Evolutionary conservation across 2,113 vertebrate genomes (phyloP), one percentile per base, ranked within the genome.

Genomic region (Heliornis fulica): DNA sequence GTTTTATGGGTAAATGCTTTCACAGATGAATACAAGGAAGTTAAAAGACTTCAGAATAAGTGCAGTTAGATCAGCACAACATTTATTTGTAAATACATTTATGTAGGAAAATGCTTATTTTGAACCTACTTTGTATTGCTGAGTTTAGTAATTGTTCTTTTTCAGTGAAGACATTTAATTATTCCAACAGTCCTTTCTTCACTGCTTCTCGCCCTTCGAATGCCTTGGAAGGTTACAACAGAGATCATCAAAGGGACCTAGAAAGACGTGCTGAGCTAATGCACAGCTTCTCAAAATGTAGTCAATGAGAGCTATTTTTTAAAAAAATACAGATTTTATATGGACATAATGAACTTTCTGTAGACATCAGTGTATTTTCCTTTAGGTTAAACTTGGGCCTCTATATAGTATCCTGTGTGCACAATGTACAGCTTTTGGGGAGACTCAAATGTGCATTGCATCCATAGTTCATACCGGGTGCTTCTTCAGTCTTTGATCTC

Each of bases 1-100:
- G 77, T 95, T 96, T 71, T 15, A 43, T 95, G 63, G 84, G 60
- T 94, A 93, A 94, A 97, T 86, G 75, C 76, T 92, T 96, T 96
- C 64, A 60, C 38, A 89, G 91, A 95, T 89, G 81, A 96, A 89
- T 82, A 87, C n/a, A 64, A 56, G 46, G 48, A 87, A 70, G 70
- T 86, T 87, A 83, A 81, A 87, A 72, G 32, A 48, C 68, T 96
- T 95, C 75, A 86, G 69, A 96, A 87, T 83, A 95, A 96, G 60
- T 56, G 41, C 85, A 64, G 78, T 68, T 85, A 81, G 83, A 94
- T 78, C 36, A 70, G n/a, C 65, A 78, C 40, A 71, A 51, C 11
- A 28, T 86, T 90, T 96, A 78, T 90, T 96, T 92, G 23, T 88
- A 86, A 87, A 90, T 70, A 71, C 46, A 48, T 48, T 57, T 56